Evolutionary conservation across 2,113 vertebrate species (phyloP).

Genomic region (Eleginops maclovinus): DNA sequence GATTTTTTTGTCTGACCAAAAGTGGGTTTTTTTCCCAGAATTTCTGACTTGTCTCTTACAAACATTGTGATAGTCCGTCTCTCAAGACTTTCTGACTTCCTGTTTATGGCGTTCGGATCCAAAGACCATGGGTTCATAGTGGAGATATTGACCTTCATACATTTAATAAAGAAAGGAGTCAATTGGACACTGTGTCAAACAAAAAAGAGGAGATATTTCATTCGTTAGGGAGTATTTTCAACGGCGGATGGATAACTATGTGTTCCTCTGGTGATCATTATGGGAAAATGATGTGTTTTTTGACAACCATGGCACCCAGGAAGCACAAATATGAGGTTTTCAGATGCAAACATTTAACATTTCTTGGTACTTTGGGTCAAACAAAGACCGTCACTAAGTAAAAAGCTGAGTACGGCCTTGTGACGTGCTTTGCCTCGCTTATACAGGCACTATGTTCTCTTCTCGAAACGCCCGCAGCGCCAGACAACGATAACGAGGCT

Average conservation of each 20-base stretch:
- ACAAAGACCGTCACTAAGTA: background rate
- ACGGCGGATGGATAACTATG: background rate
- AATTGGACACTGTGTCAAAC: no score
- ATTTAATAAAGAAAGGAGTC: no score
- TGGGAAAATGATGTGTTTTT: background rate
- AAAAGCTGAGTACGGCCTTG: background rate
- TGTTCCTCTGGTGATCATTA: background rate
- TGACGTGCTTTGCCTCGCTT: background rate
- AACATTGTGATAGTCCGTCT: no score
- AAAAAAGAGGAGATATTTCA: no score
- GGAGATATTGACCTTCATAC: no score
- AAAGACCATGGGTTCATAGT: no score
- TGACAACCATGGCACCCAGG: background rate
- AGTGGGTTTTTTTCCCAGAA: no score
- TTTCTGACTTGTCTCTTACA: no score
- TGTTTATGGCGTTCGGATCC: no score
- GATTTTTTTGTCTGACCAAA: no score
- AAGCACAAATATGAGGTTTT: background rate
- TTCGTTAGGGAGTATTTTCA: background rate
- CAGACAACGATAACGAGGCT: constrained; percentile 40
- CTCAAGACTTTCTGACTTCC: no score
- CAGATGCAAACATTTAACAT: background rate
- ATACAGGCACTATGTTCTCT: background rate
- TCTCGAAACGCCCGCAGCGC: constrained; percentile 10
- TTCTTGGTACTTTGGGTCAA: background rate